Evolutionary conservation across 2,113 vertebrate species (phyloP).

Genomic region (Mirounga angustirostris): DNA sequence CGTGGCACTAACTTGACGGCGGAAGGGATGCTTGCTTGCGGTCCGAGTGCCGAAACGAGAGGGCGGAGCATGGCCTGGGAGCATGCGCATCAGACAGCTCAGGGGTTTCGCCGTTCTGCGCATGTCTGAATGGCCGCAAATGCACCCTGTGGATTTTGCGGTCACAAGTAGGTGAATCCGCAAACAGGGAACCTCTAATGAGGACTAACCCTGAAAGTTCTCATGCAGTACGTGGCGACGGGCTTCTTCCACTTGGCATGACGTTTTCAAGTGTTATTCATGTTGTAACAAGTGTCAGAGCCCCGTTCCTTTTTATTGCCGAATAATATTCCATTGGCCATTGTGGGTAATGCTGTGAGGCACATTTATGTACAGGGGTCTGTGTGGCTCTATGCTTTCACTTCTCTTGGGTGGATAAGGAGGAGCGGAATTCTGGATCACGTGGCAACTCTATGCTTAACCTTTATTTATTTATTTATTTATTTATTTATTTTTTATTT

Average conservation of each 20-base stretch:
- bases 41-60: background rate
- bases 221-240: background rate
- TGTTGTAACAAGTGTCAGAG: too few relatives aligned
- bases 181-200: background rate
- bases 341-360: background rate
- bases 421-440: background rate
- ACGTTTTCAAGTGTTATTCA: background rate
- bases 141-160: too few relatives aligned
- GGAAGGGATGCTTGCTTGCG: background rate
- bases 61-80: background rate
- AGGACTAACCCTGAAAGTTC: background rate
- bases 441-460: background rate
- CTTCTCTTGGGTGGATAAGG: background rate
- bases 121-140: background rate
- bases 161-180: background rate
- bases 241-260: background rate
- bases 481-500: too few relatives aligned
- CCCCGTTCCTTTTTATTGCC: background rate
- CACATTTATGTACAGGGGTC: background rate
- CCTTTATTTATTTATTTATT: background rate
- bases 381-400: background rate
- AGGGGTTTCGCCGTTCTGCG: background rate
- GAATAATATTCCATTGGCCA: background rate
- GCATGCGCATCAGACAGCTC: fast-evolving
- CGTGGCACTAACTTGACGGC: background rate